Conservation (phyloP, 2,888 invertebrate species). For the Drosophila bunnanda region DNA sequence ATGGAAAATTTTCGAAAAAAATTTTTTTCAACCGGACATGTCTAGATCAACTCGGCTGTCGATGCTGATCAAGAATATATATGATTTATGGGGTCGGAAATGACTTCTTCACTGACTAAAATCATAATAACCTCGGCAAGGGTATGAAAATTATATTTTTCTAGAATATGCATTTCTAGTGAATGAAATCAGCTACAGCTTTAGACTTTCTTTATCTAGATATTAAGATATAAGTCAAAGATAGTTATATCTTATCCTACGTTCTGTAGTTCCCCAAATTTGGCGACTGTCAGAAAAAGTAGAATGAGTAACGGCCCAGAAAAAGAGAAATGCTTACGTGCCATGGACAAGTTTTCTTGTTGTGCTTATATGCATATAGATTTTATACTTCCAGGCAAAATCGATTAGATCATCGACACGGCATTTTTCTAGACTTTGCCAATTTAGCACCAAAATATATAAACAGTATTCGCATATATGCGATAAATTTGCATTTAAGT, state of each 20-base stretch:
- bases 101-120: no score
- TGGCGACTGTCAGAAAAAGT: background rate
- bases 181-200: background rate
- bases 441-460: slow-evolving; percentile 39
- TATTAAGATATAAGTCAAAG: background rate
- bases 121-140: no score
- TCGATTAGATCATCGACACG: slow-evolving; percentile 69
- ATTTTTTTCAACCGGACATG: no score
- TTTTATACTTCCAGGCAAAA: slow-evolving; percentile 51
- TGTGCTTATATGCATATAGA: slow-evolving; percentile 6
- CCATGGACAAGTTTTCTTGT: slow-evolving; percentile 30
- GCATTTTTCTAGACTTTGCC: slow-evolving; percentile 35
- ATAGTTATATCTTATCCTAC: slow-evolving; percentile 15
- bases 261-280: slow-evolving; percentile 29
- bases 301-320: slow-evolving; percentile 28
- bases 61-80: no score
- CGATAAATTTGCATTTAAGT: slow-evolving; percentile 68
- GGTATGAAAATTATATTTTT: rapidly evolving
- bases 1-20: no score
- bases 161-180: background rate
- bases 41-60: no score
- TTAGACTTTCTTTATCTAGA: background rate
- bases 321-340: slow-evolving; percentile 62
- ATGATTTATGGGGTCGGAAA: no score
- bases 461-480: slow-evolving; percentile 28